A percentile compares a stretch with the other conserved stretches of the same genome.
These are phyloP conservation scores for Morus bassanus DNA, from an alignment of 2,797 vertebrate genomes.

Conservation along the genomic window DNA sequence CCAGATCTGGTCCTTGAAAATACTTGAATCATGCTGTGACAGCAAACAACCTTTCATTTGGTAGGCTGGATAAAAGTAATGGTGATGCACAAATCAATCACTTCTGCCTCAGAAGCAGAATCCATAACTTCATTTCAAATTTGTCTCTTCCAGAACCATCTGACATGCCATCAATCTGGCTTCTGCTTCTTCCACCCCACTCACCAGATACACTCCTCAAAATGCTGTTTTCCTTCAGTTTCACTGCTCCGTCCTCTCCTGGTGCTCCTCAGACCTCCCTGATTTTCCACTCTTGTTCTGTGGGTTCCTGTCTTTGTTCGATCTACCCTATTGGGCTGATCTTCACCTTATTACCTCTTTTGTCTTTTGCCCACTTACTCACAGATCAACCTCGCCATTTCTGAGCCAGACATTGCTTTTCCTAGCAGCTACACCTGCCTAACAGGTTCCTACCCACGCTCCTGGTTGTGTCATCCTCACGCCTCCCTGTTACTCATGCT, in stretches of 20 bases:
- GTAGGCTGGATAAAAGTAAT: neutral
- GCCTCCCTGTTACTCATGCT: neutral
- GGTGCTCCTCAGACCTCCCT: neutral
- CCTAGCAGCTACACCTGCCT: neutral
- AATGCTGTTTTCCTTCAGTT: neutral
- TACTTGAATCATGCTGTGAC: neutral
- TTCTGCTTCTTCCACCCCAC: neutral
- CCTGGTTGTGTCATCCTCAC: neutral
- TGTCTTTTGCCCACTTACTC: neutral
- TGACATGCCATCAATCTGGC: neutral
- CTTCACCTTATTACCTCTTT: neutral
- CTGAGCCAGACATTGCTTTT: neutral
- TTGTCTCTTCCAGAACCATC: neutral
- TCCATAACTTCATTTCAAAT: neutral
- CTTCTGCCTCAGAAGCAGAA: neutral
- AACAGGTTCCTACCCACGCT: constrained; percentile 31
- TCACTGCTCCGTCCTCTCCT: neutral
- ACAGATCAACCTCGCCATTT: neutral
- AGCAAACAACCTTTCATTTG: neutral
- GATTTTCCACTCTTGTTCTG: neutral
- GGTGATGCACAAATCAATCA: neutral
- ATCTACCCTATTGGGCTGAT: neutral
- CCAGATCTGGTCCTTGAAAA: neutral
- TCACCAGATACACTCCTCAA: neutral
- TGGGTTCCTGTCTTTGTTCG: neutral